phyloP scores from a whole-genome alignment of 2,797 vertebrate genomes.

The Graptemys geographica region DNA sequence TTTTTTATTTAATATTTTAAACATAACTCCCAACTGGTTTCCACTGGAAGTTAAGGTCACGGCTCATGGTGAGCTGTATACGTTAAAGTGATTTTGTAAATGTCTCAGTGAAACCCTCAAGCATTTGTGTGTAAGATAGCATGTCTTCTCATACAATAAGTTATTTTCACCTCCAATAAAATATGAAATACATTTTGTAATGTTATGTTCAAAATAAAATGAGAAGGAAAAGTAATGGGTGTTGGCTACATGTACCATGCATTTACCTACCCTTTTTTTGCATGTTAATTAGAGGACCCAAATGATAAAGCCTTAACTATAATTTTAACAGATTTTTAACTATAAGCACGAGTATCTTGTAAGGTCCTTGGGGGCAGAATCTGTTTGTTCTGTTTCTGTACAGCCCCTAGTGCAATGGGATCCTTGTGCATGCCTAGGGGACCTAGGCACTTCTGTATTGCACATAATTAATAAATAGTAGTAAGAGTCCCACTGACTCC shows the following conservation, averaged over 20 bases:
- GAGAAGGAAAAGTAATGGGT: neutral
- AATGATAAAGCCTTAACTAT: neutral
- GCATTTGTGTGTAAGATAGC: neutral
- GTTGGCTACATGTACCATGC: neutral
- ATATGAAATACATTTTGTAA: neutral
- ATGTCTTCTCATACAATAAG: neutral
- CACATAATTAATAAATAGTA: neutral
- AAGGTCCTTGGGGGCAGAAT: neutral
- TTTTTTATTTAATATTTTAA: neutral
- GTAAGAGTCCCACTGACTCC: neutral
- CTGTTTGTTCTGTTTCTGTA: neutral
- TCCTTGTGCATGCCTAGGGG: neutral
- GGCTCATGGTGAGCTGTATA: neutral
- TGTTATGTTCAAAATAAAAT: neutral
- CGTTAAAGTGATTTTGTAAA: neutral
- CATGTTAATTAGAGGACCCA: neutral
- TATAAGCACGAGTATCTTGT: neutral
- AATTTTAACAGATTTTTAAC: neutral
- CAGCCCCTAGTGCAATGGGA: neutral
- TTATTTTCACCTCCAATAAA: neutral
- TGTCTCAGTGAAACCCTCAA: neutral
- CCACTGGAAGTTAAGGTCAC: neutral
- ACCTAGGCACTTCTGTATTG: neutral
- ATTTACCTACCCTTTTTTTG: neutral
- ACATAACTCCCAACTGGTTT: neutral